Evolutionary conservation across 2,797 vertebrate genomes (phyloP), one percentile per base, ranked within the genome.

Genomic region (Acanthopagrus latus): DNA sequence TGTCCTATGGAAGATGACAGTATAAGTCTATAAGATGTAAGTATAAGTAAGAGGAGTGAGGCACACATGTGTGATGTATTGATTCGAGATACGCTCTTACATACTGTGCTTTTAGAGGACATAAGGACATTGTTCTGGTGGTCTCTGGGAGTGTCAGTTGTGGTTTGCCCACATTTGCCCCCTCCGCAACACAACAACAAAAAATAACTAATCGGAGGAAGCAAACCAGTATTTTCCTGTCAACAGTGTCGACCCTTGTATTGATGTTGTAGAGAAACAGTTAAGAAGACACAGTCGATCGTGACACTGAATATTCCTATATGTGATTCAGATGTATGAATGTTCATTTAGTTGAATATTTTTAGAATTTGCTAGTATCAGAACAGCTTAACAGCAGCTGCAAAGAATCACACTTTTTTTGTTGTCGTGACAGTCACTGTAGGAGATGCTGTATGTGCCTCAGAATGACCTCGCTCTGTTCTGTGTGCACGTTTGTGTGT

Each of bases 381-480:
- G 54, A 54, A 63, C 69, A 63, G 3, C 17, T 20, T 29, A 10
- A 23, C 8, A 77, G 17, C 12, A 43, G 38, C 41, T 48, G 54
- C 64, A 70, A 67, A 27, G 0, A 47, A 64, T 29, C 4, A 23
- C 5, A n/a, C 3, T 6, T n/a, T 25, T 23, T 44, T 66, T 71
- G n/a, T 60, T 20, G 2, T 48, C 20, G 44, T 56, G 20, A 48
- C 44, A 52, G 27, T 52, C 17, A 56, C 21, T 63, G 44, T 29
- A 64, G 17, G 41, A 76, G 68, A 76, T 65, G 16, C 23, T 62
- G 46, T 65, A 18, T 57, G 3, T 56, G 62, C 38, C 56, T 57
- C 65, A 71, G 54, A 71, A 54, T 82, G 79, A 88, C 87, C 75
- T 64, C 44, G 51, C 47, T 70, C 18, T 72, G 6, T 43, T 56